Evolutionary conservation across 2,113 vertebrate genomes (phyloP).

Genomic region (Periophthalmus modestus): DNA sequence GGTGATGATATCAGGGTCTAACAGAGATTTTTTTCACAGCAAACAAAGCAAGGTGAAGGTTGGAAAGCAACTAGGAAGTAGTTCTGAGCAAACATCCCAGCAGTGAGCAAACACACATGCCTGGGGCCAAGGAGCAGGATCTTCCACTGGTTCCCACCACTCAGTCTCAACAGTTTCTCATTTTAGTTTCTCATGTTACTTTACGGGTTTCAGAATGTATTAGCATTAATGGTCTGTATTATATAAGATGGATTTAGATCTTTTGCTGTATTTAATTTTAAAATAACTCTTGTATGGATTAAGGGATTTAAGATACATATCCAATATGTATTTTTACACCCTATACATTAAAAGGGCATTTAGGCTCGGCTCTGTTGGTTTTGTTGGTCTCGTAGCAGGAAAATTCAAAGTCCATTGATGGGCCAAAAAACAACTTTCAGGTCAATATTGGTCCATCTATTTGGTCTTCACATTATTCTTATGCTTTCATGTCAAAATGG

Average conservation of each 20-base stretch:
- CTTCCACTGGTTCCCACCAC: slow-evolving; percentile 24
- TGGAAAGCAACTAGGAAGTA: slow-evolving; percentile 45
- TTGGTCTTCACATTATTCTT: background rate
- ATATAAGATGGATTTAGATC: background rate
- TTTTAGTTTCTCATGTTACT: background rate
- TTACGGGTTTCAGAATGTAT: background rate
- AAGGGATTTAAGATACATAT: background rate
- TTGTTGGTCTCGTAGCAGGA: too few species aligned
- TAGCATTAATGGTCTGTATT: background rate
- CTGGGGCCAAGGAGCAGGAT: slow-evolving; percentile 28
- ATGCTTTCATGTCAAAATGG: too few species aligned
- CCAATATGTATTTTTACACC: too few species aligned
- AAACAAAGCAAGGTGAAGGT: slow-evolving; percentile 48
- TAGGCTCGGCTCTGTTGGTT: too few species aligned
- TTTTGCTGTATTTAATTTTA: background rate
- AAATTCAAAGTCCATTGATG: too few species aligned
- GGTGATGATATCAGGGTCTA: slow-evolving; percentile 29
- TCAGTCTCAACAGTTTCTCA: background rate
- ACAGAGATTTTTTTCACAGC: slow-evolving; percentile 34
- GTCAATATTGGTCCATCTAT: background rate
- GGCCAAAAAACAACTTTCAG: background rate
- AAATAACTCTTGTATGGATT: too few species aligned
- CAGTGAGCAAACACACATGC: slow-evolving; percentile 56
- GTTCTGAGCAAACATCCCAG: slow-evolving; percentile 50
- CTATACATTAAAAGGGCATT: too few species aligned